phyloP scores from a whole-genome alignment of 2,797 vertebrate species.

The Hafferia zeledoni region DNA sequence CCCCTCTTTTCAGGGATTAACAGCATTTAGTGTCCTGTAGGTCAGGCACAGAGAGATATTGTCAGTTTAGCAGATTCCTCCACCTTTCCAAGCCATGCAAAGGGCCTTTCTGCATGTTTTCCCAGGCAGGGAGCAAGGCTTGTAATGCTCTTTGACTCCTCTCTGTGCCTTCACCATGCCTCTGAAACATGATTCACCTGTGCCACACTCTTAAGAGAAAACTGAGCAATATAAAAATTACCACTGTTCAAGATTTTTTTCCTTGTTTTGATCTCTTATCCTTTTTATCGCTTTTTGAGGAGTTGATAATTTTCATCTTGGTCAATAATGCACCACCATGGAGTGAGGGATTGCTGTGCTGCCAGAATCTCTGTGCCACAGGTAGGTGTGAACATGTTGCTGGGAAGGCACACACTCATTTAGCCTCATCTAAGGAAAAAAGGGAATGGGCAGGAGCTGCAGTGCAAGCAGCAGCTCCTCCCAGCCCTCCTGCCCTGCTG shows the following conservation, averaged over 20 bases:
- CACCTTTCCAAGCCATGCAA: background rate
- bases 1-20: background rate
- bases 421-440: background rate
- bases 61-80: background rate
- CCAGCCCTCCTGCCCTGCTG: background rate
- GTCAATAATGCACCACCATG: background rate
- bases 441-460: background rate
- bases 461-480: background rate
- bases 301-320: background rate
- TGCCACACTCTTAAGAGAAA: background rate
- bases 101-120: background rate
- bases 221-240: background rate
- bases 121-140: background rate
- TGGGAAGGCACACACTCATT: background rate
- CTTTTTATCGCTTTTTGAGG: background rate
- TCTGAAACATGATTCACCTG: background rate
- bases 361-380: background rate
- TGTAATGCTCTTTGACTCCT: background rate
- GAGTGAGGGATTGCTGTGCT: accelerated
- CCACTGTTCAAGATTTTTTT: background rate
- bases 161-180: background rate
- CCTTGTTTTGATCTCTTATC: background rate
- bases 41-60: background rate
- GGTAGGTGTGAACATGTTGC: background rate
- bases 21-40: background rate